Conservation (phyloP, 1,140 invertebrate species). For the Drosophila lowei region DNA sequence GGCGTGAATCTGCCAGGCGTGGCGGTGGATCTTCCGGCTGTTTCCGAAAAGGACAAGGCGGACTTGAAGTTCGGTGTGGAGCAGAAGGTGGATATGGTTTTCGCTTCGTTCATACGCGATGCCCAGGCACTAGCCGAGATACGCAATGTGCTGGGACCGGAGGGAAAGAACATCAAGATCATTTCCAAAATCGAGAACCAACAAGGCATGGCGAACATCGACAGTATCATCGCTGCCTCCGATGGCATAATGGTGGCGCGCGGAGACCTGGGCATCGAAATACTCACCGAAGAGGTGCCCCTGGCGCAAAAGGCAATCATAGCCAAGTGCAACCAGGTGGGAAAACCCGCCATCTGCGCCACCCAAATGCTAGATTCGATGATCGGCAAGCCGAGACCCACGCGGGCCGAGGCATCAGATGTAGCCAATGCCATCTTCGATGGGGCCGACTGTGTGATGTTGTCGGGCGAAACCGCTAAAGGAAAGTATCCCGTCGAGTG, state of each 20-base stretch:
- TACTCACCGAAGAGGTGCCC: conserved; percentile 98
- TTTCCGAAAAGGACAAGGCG: conserved; percentile 97
- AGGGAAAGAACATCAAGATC: conserved; percentile 95
- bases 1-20: conserved; percentile 97
- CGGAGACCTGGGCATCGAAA: conserved; percentile 98
- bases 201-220: conserved; percentile 96
- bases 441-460: conserved; percentile 98
- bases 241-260: conserved; percentile 99
- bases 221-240: conserved; percentile 94
- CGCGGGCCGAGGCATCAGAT: conserved; percentile 96
- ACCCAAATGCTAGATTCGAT: conserved; percentile 99
- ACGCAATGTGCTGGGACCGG: conserved; percentile 92
- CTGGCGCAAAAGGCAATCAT: conserved; percentile 98
- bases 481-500: conserved; percentile 94
- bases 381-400: conserved; percentile 96
- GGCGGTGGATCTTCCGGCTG: conserved; percentile 96
- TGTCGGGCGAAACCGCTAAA: conserved; percentile 99
- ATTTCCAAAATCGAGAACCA: conserved; percentile 99
- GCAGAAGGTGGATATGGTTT: conserved; percentile 97
- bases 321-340: conserved; percentile 93
- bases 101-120: conserved; percentile 98
- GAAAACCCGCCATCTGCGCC: conserved; percentile 98
- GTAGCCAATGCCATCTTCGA: conserved; percentile 99
- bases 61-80: conserved; percentile 97
- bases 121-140: conserved; percentile 95